phyloP scores from a whole-genome alignment of 35 echinoderm and acorn worm genomes.

The Apostichopus japonicus region DNA sequence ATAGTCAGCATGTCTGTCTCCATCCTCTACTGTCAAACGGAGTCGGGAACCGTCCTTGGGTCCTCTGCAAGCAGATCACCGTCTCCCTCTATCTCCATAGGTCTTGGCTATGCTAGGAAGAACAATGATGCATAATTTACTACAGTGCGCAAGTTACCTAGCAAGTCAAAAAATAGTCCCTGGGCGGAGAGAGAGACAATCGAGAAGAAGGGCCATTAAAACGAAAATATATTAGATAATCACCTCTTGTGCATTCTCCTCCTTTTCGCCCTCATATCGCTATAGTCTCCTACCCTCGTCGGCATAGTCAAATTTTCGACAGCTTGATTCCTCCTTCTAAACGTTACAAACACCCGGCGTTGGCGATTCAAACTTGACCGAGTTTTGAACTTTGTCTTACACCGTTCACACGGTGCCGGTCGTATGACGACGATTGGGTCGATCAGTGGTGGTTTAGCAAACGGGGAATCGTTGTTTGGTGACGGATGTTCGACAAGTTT shows the following conservation, averaged over 20 bases:
- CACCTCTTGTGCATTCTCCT: too few species aligned
- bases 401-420: neutral
- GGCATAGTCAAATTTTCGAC: neutral
- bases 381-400: neutral
- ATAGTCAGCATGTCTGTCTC: neutral
- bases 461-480: too few species aligned
- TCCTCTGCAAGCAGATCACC: neutral
- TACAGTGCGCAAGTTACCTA: neutral
- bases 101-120: neutral
- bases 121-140: neutral
- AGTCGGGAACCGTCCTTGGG: neutral
- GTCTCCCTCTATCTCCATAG: neutral
- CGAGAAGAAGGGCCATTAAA: too few species aligned
- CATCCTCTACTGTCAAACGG: neutral
- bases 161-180: too few species aligned
- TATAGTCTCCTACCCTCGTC: too few species aligned
- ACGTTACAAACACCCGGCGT: too few species aligned
- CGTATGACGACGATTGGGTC: too few species aligned
- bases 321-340: neutral
- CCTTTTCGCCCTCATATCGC: too few species aligned
- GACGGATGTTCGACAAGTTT: too few species aligned
- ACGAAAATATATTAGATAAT: too few species aligned
- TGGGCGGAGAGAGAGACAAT: too few species aligned
- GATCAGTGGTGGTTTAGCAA: too few species aligned
- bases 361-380: neutral